These are phyloP conservation scores for Thalpophila matura DNA, from an alignment of 2,888 invertebrate genomes.

Conservation along the genomic window DNA sequence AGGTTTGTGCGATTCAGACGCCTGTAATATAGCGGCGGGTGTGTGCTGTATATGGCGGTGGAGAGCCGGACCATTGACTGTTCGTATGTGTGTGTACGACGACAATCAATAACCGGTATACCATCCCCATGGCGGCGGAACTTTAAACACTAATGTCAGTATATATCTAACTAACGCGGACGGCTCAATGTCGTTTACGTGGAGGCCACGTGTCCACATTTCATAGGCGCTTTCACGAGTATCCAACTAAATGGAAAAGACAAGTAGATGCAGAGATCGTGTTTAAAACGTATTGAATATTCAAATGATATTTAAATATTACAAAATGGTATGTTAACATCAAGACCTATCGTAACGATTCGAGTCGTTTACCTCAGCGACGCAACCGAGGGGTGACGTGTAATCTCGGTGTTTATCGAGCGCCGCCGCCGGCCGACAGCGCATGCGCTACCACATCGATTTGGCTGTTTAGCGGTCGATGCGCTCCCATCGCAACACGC, in stretches of 20 bases:
- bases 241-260: slow-evolving; percentile 16
- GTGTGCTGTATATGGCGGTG: background rate
- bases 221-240: slow-evolving; percentile 16
- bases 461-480: slow-evolving; percentile 66
- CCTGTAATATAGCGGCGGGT: background rate
- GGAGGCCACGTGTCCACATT: slow-evolving; percentile 22
- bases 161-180: slow-evolving; percentile 20
- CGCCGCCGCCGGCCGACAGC: slow-evolving; percentile 59
- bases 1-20: slow-evolving; percentile 4
- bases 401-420: slow-evolving; percentile 75
- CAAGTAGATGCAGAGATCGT: slow-evolving; percentile 20
- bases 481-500: slow-evolving; percentile 64
- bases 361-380: slow-evolving; percentile 83
- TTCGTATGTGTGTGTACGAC: background rate
- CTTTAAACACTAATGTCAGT: slow-evolving; percentile 12
- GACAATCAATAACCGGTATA: slow-evolving; percentile 18
- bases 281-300: slow-evolving; percentile 39
- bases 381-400: slow-evolving; percentile 80
- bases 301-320: slow-evolving; percentile 52
- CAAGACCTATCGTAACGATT: slow-evolving; percentile 87
- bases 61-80: background rate
- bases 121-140: slow-evolving; percentile 6
- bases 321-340: slow-evolving; percentile 59
- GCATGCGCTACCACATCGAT: slow-evolving; percentile 78
- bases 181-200: slow-evolving; percentile 19